Evolutionary conservation across 2,797 vertebrate genomes (phyloP).

Genomic region (Cygnus olor): DNA sequence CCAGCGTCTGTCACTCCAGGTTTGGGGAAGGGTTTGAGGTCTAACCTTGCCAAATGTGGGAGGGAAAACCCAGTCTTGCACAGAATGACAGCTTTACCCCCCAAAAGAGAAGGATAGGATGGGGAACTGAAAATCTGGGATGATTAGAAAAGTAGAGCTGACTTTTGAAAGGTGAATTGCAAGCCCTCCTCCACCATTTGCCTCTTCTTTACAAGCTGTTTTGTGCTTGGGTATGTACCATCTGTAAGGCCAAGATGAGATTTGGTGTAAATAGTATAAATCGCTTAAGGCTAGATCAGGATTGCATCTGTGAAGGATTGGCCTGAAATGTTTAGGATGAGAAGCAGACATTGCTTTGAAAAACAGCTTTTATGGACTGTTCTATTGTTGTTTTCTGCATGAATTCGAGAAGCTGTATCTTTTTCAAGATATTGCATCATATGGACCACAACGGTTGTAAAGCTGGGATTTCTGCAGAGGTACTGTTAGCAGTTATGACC

Average conservation of each 20-base stretch:
- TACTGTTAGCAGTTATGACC: neutral
- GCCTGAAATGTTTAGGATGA: neutral
- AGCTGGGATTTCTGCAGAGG: neutral
- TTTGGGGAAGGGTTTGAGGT: neutral
- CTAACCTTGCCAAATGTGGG: neutral
- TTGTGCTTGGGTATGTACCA: neutral
- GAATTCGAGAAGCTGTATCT: neutral
- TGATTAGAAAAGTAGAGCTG: neutral
- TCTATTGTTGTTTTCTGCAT: neutral
- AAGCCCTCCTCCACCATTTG: neutral
- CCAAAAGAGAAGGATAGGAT: neutral
- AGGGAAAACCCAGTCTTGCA: neutral
- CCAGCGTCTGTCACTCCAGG: neutral
- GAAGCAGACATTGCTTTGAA: neutral
- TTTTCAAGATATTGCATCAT: neutral
- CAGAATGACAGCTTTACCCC: neutral
- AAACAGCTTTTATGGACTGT: neutral
- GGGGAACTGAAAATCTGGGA: neutral
- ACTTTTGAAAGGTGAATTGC: neutral
- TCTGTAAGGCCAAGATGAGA: neutral
- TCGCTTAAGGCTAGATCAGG: neutral
- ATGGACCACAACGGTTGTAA: fast-evolving
- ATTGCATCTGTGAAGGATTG: neutral
- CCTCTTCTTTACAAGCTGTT: neutral
- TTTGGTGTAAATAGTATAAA: neutral